Evolutionary conservation across 2,888 invertebrate species (phyloP), one percentile per base, ranked within the genome.

Genomic region (Gymnocheta viridis): DNA sequence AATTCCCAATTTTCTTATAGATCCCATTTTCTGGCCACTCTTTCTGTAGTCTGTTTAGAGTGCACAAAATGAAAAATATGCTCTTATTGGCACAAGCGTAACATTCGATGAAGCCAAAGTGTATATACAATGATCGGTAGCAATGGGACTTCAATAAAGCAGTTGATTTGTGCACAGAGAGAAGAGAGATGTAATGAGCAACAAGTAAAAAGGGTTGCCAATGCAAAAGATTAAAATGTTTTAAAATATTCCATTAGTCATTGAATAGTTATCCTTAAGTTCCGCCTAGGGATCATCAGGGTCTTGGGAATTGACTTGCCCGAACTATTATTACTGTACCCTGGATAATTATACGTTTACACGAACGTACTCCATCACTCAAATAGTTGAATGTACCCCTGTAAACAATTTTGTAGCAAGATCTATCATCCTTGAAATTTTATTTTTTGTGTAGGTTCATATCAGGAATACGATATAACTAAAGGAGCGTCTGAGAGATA

Each of bases 81-180:
- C 77, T 84, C 81, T 78, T 78, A 82, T 86, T 86, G 86, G 87
- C 86, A 86, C 86, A 87, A 86, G 87, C 86, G 85, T 81, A 85
- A 78, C 85, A 79, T 79, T 82, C 77, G 85, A 49, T 41, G 62
- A 76, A 82, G 82, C 82, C 60, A 77, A 80, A 77, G 82, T 77
- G 69, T 80, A 81, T 80, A 81, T 73, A 77, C 82, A 80, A 60
- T 66, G 49, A 77, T 81, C 81, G 76, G 85, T 80, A 85, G 73
- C 81, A 84, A 64, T 81, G 84, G 77, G 77, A 81, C 77, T 81
- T 84, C 81, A 81, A 81, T 81, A 81, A 81, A 84, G 73, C 69
- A 81, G 84, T 78, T 78, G 81, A 77, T 78, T 79, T 81, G 56
- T 80, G 64, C 74, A 56, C 72, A 49, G 56, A 85, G 74, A 82